Conservation (phyloP, 2,888 invertebrate species). For the Drosophila longiperda region DNA sequence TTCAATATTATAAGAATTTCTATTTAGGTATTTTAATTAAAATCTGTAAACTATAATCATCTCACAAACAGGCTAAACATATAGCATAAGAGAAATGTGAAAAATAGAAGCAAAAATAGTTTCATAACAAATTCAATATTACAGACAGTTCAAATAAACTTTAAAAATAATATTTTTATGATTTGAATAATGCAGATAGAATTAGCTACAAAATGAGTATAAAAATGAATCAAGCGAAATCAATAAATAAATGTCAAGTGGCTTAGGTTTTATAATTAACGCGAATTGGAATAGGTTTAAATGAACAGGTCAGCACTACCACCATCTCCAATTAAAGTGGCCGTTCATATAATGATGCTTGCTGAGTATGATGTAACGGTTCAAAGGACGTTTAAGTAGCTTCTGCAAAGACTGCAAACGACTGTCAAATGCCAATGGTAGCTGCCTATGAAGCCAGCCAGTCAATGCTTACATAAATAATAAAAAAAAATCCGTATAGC, state of each 20-base stretch:
- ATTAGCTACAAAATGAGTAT: not conserved
- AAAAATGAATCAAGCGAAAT: not conserved
- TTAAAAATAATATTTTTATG: not conserved
- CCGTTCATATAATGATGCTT: slow-evolving; percentile 18
- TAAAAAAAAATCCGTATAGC: not conserved
- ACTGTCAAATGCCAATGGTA: slow-evolving; percentile 55
- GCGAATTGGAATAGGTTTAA: not conserved
- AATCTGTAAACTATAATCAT: too few relatives aligned
- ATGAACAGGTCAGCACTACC: not conserved
- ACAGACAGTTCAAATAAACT: not conserved
- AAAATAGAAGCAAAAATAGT: not conserved
- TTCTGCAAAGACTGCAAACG: not conserved
- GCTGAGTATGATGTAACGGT: slow-evolving; percentile 41
- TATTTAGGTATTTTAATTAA: too few relatives aligned
- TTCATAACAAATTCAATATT: not conserved
- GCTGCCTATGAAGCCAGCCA: slow-evolving; percentile 30
- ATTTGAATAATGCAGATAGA: not conserved
- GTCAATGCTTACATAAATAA: slow-evolving; percentile 22
- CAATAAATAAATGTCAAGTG: not conserved
- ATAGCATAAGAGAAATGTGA: not conserved
- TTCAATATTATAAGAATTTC: too few relatives aligned
- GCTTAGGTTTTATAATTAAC: not conserved
- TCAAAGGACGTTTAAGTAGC: slow-evolving; percentile 40
- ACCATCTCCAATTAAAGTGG: slow-evolving; percentile 12
- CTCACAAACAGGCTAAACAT: too few relatives aligned